Evolutionary conservation across 1,140 invertebrate species (phyloP).

Genomic region (Drosophila nigromelanica): DNA sequence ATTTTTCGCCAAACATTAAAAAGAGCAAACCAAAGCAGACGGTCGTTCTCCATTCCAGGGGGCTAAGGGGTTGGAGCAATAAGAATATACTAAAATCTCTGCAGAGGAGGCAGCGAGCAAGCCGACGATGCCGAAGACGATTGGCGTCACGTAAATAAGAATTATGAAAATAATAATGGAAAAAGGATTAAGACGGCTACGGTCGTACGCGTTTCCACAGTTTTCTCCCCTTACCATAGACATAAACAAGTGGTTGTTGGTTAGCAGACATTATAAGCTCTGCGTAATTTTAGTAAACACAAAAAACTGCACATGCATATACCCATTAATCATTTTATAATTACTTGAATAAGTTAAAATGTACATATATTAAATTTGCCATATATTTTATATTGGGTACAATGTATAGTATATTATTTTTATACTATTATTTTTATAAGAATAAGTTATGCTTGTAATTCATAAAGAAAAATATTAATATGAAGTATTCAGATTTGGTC

Average conservation of each 20-base stretch:
- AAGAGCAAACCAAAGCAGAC: slow-evolving; percentile 54
- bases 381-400: too few relatives aligned
- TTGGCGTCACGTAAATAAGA: slow-evolving; percentile 83
- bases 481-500: too few relatives aligned
- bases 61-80: slow-evolving; percentile 18
- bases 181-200: slow-evolving; percentile 82
- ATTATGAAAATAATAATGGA: slow-evolving; percentile 84
- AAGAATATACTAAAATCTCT: slow-evolving; percentile 71
- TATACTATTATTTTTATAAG: too few relatives aligned
- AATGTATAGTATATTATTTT: too few relatives aligned
- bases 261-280: slow-evolving; percentile 64
- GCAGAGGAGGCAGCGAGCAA: slow-evolving; percentile 25
- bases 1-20: slow-evolving; percentile 77
- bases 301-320: not conserved
- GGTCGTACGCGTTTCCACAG: slow-evolving; percentile 30
- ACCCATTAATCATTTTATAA: not conserved
- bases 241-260: slow-evolving; percentile 27
- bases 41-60: slow-evolving; percentile 25
- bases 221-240: not conserved
- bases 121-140: slow-evolving; percentile 51
- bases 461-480: too few relatives aligned
- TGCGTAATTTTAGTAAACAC: slow-evolving; percentile 55
- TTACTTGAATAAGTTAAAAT: not conserved
- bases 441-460: too few relatives aligned
- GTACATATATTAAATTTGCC: too few relatives aligned